These are phyloP conservation scores for Procambarus virginalis DNA, from an alignment of 1,140 invertebrate species.

Conservation along the genomic window DNA sequence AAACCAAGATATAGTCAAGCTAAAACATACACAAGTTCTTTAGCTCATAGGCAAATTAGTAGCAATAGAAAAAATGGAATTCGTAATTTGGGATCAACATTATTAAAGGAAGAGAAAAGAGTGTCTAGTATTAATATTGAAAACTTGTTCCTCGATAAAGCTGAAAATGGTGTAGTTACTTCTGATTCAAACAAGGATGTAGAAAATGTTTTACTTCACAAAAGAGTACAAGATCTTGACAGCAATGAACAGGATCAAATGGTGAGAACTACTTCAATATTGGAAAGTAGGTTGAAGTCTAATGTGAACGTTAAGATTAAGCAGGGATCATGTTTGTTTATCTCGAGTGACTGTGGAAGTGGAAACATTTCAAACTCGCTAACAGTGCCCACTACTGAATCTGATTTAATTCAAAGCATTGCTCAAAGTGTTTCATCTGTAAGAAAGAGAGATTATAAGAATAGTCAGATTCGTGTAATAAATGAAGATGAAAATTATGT, in stretches of 20 bases:
- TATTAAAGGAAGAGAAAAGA: not conserved
- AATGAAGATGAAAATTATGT: not conserved
- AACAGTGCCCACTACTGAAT: not conserved
- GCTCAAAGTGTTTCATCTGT: not conserved
- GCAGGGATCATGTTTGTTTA: not conserved
- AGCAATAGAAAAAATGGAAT: slow-evolving; percentile 9
- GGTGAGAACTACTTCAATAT: slow-evolving; percentile 27
- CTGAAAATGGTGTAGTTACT: not conserved
- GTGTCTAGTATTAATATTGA: not conserved
- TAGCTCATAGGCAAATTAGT: not conserved
- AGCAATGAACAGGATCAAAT: not conserved
- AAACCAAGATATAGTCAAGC: slow-evolving; percentile 28
- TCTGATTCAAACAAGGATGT: slow-evolving; percentile 10
- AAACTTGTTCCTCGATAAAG: not conserved
- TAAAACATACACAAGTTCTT: slow-evolving; percentile 20
- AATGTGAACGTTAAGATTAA: slow-evolving; percentile 6
- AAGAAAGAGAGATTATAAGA: slow-evolving; percentile 3
- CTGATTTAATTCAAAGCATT: slow-evolving; percentile 9
- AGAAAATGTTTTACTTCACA: slow-evolving; percentile 30
- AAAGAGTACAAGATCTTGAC: slow-evolving; percentile 12
- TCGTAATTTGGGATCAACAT: not conserved
- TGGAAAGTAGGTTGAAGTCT: slow-evolving; percentile 36
- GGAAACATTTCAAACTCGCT: not conserved
- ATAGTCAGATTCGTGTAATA: not conserved
- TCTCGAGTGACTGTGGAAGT: slow-evolving; percentile 12